Base-by-base conservation (phyloP, 2,888 invertebrate genomes). In the Hemistola chrysoprasaria region DNA sequence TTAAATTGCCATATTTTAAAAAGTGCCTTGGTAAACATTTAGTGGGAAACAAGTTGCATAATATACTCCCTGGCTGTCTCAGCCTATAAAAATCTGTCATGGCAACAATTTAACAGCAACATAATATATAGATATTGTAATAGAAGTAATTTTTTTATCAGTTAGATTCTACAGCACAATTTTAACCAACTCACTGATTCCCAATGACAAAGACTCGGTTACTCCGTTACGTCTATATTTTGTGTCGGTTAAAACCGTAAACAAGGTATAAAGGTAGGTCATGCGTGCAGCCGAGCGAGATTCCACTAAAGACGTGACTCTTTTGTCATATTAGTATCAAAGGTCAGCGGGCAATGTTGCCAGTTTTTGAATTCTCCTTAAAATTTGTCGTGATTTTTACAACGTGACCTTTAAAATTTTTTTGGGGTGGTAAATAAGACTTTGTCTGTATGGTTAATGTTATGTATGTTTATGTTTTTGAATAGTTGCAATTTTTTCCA, bases 301-400 rank as follows among this genome's bases (percentile, higher is more conserved):
- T 34, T 39, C 38, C 43, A 31, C 16, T 4, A 10, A 9, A 30
- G 52, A 56, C 59, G 59, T 59, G 59, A 59, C 56, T 51, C 59
- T 52, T 58, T 59, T 59, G 56, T 54, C 47, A 45, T 47, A 45
- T 39, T 31, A 37, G 16, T 39, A 44, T 42, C 34, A 35, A 34
- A 44, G 56, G 54, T 56, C 56, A 55, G 35, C 40, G 38, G 40
- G 20, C 29, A 6, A 26, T 30, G 38, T n/a, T 37, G 33, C 43
- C 43, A 44, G 38, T 20, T 23, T 21, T 29, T 30, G 30, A 8
- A 34, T 39, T 22, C 8, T 24, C 37, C 26, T 11, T 20, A 11
- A 28, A 39, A 39, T 34, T 29, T 22, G 25, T n/a, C n/a, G n/a
- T n/a, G 33, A 38, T 38, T 26, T 38, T 36, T 22, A 23, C 6